phyloP scores from a whole-genome alignment of 2,797 vertebrate species.

The Lophotriccus pileatus region DNA sequence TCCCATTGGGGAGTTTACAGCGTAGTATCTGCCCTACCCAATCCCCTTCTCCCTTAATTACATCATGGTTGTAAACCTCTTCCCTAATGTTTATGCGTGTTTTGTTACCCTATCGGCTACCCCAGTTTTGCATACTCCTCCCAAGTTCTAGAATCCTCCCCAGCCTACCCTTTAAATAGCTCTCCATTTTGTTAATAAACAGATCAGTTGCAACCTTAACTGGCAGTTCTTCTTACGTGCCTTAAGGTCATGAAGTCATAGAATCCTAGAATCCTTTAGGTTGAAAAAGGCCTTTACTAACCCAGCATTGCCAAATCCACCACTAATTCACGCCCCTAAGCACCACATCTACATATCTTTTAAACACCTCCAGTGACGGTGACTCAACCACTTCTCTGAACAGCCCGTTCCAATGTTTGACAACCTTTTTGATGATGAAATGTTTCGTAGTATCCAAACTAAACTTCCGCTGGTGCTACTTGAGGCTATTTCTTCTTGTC shows the following conservation, averaged over 20 bases:
- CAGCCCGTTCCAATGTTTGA: neutral
- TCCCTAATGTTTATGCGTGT: too few species aligned
- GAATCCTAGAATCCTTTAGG: neutral
- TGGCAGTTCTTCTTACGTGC: neutral
- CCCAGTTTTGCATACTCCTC: too few species aligned
- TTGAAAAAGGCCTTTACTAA: neutral
- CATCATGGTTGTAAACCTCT: too few species aligned
- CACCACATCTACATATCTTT: rapidly evolving
- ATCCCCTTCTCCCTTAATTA: too few species aligned
- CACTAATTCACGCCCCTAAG: neutral
- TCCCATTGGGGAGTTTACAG: too few species aligned
- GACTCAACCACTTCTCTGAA: neutral
- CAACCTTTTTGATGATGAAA: neutral
- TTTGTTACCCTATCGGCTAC: too few species aligned
- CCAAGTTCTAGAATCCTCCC: too few species aligned
- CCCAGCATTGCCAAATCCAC: neutral
- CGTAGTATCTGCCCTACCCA: too few species aligned
- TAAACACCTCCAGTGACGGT: neutral
- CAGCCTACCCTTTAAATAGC: too few species aligned
- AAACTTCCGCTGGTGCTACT: neutral
- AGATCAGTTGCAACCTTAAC: rapidly evolving
- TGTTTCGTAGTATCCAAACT: neutral
- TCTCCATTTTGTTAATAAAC: too few species aligned
- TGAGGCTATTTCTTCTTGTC: neutral
- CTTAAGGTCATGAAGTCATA: neutral